These are phyloP conservation scores for Novumbra hubbsi DNA, from an alignment of 2,797 vertebrate species.

Conservation along the genomic window DNA sequence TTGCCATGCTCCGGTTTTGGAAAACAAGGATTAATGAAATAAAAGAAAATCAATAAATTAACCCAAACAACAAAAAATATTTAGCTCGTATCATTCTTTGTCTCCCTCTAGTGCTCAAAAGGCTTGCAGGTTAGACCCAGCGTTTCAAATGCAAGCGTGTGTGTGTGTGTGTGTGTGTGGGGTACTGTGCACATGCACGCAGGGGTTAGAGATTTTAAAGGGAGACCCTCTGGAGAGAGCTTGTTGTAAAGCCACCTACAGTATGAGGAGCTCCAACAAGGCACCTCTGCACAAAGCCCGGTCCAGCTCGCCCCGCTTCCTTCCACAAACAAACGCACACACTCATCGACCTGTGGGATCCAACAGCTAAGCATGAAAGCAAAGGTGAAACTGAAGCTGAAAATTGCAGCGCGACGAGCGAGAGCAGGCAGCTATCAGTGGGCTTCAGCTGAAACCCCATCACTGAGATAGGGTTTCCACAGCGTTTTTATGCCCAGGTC, in stretches of 20 bases:
- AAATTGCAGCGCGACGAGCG: conserved; percentile 92
- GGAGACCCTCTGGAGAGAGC: neutral
- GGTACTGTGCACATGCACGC: conserved; percentile 15
- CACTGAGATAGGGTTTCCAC: conserved; percentile 88
- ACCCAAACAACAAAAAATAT: neutral
- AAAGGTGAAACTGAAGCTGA: conserved; percentile 98
- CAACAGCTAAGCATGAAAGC: conserved; percentile 91
- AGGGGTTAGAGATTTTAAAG: neutral
- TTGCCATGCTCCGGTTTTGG: neutral
- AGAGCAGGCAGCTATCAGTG: conserved; percentile 88
- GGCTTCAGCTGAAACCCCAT: conserved; percentile 91
- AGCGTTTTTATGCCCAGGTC: conserved; percentile 87
- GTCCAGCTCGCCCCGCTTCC: conserved; percentile 46
- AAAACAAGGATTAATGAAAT: neutral
- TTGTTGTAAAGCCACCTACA: neutral
- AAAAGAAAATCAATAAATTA: neutral
- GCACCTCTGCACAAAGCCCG: conserved; percentile 71
- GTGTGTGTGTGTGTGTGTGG: neutral
- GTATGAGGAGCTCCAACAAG: conserved; percentile 27
- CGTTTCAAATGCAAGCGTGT: neutral
- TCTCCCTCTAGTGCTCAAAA: conserved; percentile 68
- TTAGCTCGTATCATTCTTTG: conserved; percentile 52
- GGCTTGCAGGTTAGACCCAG: neutral
- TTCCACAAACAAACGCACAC: conserved; percentile 63
- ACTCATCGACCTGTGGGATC: conserved; percentile 85